Evolutionary conservation across 1,140 invertebrate species (phyloP).

Genomic region (Drosophila busckii): DNA sequence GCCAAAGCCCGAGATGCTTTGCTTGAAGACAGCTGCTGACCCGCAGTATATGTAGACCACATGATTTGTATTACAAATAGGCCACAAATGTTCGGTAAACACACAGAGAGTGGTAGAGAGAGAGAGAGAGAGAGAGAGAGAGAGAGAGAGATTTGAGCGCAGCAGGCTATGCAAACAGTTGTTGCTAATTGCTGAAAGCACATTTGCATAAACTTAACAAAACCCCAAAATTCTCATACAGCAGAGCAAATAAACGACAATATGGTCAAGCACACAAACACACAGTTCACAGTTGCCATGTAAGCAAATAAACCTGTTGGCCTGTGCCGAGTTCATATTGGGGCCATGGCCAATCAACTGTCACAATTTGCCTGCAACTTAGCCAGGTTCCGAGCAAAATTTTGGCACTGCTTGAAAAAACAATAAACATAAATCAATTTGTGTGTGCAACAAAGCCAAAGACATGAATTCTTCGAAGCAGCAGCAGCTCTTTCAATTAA

Average conservation of each 20-base stretch:
- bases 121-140: not conserved
- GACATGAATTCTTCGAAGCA: no score
- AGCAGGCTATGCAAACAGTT: slow-evolving; percentile 62
- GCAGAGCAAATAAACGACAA: slow-evolving; percentile 57
- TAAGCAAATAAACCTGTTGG: slow-evolving; percentile 29
- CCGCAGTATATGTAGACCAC: slow-evolving; percentile 68
- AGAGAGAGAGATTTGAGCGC: not conserved
- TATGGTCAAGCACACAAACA: slow-evolving; percentile 37
- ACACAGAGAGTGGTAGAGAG: slow-evolving; percentile 13
- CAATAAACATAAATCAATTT: slow-evolving; percentile 56
- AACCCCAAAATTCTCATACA: slow-evolving; percentile 63
- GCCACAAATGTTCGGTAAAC: slow-evolving; percentile 57
- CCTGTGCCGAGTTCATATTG: slow-evolving; percentile 13
- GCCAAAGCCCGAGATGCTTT: slow-evolving; percentile 16
- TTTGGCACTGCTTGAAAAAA: slow-evolving; percentile 3
- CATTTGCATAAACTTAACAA: slow-evolving; percentile 77
- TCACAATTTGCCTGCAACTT: slow-evolving; percentile 32
- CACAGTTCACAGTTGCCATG: not conserved
- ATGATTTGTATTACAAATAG: slow-evolving; percentile 75
- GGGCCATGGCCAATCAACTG: slow-evolving; percentile 5
- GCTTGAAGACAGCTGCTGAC: slow-evolving; percentile 53
- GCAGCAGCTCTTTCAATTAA: slow-evolving; percentile 35
- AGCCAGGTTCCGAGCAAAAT: slow-evolving; percentile 13
- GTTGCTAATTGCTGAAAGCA: slow-evolving; percentile 73
- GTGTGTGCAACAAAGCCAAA: slow-evolving; percentile 5